Evolutionary conservation across 2,888 invertebrate species (phyloP), one percentile per base, ranked within the genome.

Genomic region (Apodemia duryi): DNA sequence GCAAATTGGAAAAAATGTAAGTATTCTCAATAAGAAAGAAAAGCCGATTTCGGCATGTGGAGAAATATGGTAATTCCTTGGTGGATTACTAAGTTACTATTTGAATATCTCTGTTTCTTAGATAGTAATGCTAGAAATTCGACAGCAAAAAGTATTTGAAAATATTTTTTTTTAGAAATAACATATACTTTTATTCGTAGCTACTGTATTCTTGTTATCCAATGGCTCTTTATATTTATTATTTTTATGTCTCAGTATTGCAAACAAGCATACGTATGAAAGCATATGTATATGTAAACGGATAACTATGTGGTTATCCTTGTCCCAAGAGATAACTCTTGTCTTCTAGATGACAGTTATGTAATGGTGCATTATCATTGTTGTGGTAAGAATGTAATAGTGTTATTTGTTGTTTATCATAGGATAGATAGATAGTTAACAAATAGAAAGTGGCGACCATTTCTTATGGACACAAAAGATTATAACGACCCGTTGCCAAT

Each of bases 81-180:
- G 57, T 3, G 32, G 57, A 57, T 57, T 57, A 57, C 57, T 57
- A 11, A 57, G 57, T 57, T 57, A 57, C 57, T 57, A 29, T 57
- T 29, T 11, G 57, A 57, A 57, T 32, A 57, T 57, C 9, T 52
- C 52, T 28, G 11, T 57, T 32, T 32, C 29, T 57, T 29, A 32
- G 5, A 5, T 13, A 29, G 32, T 13, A 13, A 57, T 57, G 13
- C 29, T 57, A 57, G 29, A 57, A 57, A 57, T 11, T 32, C 13
- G 32, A 57, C 29, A 2, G 11, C 29, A 29, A 57, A 57, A 57
- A 57, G 57, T 13, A 13, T 57, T 57, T 13, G 9, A 57, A 13
- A 32, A 29, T 32, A 32, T 13, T 7, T 57, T 29, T 11, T 57
- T 13, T 57, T 13, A 57, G 32, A 57, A 57, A 9, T 32, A 54